Evolutionary conservation across 1,140 invertebrate species (phyloP).

Genomic region (Carcinoscorpius rotundicauda): DNA sequence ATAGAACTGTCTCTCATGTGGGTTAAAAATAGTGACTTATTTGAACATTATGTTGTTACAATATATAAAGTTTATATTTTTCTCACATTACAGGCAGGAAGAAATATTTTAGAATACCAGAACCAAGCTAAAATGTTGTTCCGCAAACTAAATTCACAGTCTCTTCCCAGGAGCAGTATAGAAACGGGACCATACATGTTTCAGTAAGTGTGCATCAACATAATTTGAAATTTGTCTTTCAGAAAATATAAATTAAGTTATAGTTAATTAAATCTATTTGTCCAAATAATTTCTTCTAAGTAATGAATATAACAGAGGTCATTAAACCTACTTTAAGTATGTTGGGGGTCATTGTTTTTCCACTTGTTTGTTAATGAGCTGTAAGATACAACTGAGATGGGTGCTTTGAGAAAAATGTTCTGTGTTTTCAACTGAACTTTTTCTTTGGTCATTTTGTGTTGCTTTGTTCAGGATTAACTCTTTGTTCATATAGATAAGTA

Average conservation of each 20-base stretch:
- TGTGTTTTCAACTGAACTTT: too few relatives aligned
- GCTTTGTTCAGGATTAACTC: too few relatives aligned
- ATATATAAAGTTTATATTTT: conserved; percentile 4
- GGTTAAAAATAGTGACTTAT: too few relatives aligned
- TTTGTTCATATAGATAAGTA: too few relatives aligned
- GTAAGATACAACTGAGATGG: too few relatives aligned
- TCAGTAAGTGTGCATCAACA: conserved; percentile 61
- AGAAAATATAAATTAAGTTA: background rate
- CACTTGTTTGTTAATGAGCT: background rate
- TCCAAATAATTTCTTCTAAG: background rate
- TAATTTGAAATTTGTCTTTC: conserved; percentile 1
- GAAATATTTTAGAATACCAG: conserved; percentile 90
- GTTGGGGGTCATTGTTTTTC: background rate
- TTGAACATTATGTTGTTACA: too few relatives aligned
- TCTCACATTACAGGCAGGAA: conserved; percentile 58
- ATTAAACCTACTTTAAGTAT: conserved; percentile 2
- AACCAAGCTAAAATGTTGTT: conserved; percentile 99
- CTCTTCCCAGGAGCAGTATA: conserved; percentile 81
- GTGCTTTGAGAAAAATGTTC: too few relatives aligned
- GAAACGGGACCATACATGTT: conserved; percentile 95
- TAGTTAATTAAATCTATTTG: background rate
- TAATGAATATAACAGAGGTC: background rate
- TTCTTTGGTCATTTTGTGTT: too few relatives aligned
- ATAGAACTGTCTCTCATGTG: too few relatives aligned
- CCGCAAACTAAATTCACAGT: conserved; percentile 74